These are phyloP conservation scores for Steinernema feltiae DNA, from an alignment of 1,140 invertebrate genomes.

Conservation along the genomic window DNA sequence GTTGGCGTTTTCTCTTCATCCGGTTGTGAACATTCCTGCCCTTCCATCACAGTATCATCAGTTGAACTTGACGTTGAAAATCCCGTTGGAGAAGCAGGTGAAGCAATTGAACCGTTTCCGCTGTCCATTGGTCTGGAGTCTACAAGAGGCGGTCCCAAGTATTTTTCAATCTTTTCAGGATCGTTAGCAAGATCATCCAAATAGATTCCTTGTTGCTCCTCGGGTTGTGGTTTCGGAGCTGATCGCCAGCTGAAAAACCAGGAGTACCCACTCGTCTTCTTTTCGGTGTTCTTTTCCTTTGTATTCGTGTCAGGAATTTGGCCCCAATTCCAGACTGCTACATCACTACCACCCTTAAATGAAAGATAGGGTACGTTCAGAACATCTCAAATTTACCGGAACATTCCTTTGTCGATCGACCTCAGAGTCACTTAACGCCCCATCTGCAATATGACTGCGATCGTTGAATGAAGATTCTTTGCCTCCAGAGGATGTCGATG, in stretches of 20 bases:
- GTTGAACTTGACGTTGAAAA: slow-evolving; percentile 31
- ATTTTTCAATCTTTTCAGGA: slow-evolving; percentile 47
- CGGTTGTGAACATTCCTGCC: neutral
- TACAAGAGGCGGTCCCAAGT: slow-evolving; percentile 38
- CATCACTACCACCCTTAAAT: slow-evolving; percentile 56
- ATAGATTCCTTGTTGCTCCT: slow-evolving; percentile 71
- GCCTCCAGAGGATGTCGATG: slow-evolving; percentile 23
- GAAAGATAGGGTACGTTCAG: slow-evolving; percentile 1
- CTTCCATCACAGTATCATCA: slow-evolving; percentile 21
- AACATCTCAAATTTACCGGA: slow-evolving; percentile 5
- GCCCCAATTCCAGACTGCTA: slow-evolving; percentile 83
- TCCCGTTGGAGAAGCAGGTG: slow-evolving; percentile 35
- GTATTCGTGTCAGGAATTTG: slow-evolving; percentile 68
- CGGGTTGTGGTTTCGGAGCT: neutral
- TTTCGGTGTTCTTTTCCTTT: neutral
- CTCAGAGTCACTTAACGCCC: slow-evolving; percentile 54
- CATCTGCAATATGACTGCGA: slow-evolving; percentile 43
- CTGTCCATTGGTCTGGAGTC: slow-evolving; percentile 40
- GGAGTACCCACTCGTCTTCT: slow-evolving; percentile 25
- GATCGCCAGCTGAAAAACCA: slow-evolving; percentile 26
- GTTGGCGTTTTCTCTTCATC: slow-evolving; percentile 7
- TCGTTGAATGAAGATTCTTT: neutral
- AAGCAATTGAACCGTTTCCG: slow-evolving; percentile 40
- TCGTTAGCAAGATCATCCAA: slow-evolving; percentile 72
- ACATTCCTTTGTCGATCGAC: slow-evolving; percentile 41